Evolutionary conservation across 2,113 vertebrate genomes (phyloP), one percentile per base, ranked within the genome.

Genomic region (Polyodon spathula): DNA sequence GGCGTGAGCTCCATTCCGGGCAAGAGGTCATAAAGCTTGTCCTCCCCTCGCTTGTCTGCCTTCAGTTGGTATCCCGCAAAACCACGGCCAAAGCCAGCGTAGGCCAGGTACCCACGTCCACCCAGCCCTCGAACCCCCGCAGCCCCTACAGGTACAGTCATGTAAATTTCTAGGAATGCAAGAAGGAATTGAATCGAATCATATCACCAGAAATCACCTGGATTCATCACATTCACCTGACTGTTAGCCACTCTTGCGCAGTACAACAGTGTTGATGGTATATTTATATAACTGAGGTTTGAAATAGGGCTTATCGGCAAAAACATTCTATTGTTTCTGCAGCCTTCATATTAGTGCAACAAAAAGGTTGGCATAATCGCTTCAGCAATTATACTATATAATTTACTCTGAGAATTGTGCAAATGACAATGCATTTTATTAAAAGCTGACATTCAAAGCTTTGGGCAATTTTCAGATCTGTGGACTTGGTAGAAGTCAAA

Each of bases 141-240:
- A 81, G 96, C 96, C 92, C 96, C 96, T 99, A 98, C 95, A 97
- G 95, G 96, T 90, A 98, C 87, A 97, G 90, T 97, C 94, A 97
- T 98, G 94, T 98, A 98, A 97, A 98, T 94, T 91, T 98, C 96
- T 98, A 97, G 93, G 93, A 95, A 92, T 87, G 86, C 88, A 92
- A 93, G 91, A 94, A 97, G 90, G 94, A 83, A 95, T 92, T 91
- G 87, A 89, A 90, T 93, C 77, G 84, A 94, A 96, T 96, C 93
- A 97, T 94, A 96, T 92, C 88, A 87, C 76, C 68, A 77, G 86
- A 87, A 93, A 94, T 90, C 86, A 92, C 86, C 85, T 86, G 76
- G 79, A 85, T 86, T 87, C 78, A 66, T 40, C 44, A 84, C 48
- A 82, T 78, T 87, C 80, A 77, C 82, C 86, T 76, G 75, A 81